Percentiles rank a stretch among this genome's conserved stretches.
Conservation (phyloP, 1,140 invertebrate species). For the Pantala flavescens region DNA sequence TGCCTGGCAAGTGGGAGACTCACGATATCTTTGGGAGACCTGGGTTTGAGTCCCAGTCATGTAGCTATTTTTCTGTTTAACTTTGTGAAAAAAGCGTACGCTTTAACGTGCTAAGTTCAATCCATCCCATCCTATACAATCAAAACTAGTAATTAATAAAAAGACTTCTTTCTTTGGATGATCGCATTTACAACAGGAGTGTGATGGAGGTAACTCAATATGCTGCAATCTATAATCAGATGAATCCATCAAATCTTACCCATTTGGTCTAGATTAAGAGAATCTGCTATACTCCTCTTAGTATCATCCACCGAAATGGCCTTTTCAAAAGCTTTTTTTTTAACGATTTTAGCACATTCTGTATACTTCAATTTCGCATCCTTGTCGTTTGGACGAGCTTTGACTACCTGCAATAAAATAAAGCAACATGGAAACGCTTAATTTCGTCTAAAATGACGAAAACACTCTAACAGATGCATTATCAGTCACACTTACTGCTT, state of each 20-base stretch:
- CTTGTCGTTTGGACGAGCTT: constrained; percentile 82
- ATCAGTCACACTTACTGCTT: constrained; percentile 57
- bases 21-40: too few relatives aligned
- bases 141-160: too few relatives aligned
- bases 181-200: too few relatives aligned
- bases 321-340: constrained; percentile 89
- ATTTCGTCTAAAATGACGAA: neutral
- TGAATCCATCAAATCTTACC: constrained; percentile 44
- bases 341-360: constrained; percentile 95
- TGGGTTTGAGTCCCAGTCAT: too few relatives aligned
- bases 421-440: neutral
- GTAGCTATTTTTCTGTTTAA: too few relatives aligned
- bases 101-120: too few relatives aligned
- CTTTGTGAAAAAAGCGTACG: too few relatives aligned
- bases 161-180: too few relatives aligned
- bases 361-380: constrained; percentile 88
- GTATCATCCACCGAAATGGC: constrained; percentile 90
- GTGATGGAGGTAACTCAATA: too few relatives aligned
- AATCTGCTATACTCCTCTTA: constrained; percentile 73
- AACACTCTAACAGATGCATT: constrained; percentile 13
- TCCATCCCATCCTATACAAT: too few relatives aligned
- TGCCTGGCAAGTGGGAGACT: too few relatives aligned
- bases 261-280: constrained; percentile 81
- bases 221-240: too few relatives aligned
- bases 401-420: constrained; percentile 56